Evolutionary conservation across 2,888 invertebrate species (phyloP), one percentile per base, ranked within the genome.

Genomic region (Perizoma affinitatum): DNA sequence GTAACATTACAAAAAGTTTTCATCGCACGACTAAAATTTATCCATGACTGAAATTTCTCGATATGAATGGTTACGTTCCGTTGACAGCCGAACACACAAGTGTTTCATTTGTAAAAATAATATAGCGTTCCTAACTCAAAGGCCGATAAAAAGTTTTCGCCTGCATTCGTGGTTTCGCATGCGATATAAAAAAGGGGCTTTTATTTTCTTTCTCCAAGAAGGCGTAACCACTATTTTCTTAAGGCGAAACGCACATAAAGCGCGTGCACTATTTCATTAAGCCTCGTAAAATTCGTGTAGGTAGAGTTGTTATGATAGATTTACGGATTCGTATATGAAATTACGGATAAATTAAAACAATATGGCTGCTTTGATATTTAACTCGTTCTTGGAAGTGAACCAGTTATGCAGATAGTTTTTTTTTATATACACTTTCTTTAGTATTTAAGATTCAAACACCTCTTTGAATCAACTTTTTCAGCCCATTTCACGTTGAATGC

Each of bases 221-320:
- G 61, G 54, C 47, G 54, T 62, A 58, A 62, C 44, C 36, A 43
- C 44, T 62, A 58, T 58, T 61, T 61, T 57, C 60, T 56, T 63
- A 55, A 50, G 50, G 56, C 58, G 51, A 52, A 34, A 54, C 54
- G 48, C 41, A 54, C 54, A 58, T 53, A 54, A 48, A 55, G 52
- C 38, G 57, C 52, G 34, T 42, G 33, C 42, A 38, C 41, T 54
- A 34, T 54, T 58, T 51, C 9, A 45, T 49, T 36, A 57, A 41
- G 44, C 52, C 11, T 5, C 47, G 46, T 47, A 36, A 36, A 38
- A 34, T 46, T 45, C 11, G 35, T n/a, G 42, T 40, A n/a, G 5
- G 5, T 47, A 44, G 56, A 40, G 48, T 42, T 42, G 42, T n/a
- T 4, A 42, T 42, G 42, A 10, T 5, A 42, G 40, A 40, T 10